These are phyloP conservation scores for Petrolisthes cinctipes DNA, from an alignment of 2,888 invertebrate genomes.

Conservation along the genomic window DNA sequence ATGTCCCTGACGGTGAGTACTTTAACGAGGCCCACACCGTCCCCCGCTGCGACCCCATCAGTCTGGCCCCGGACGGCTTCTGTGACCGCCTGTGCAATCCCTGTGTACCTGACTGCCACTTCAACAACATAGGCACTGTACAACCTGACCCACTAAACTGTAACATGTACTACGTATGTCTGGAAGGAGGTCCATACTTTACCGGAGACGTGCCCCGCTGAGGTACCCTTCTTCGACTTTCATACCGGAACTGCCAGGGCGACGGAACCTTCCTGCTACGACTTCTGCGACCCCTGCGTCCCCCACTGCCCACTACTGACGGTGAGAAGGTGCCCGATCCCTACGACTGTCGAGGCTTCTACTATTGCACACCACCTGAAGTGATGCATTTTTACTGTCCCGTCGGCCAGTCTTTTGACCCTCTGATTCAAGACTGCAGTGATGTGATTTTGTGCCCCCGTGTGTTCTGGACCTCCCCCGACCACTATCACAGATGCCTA, in stretches of 20 bases:
- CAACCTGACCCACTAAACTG: constrained; percentile 29
- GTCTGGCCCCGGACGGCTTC: not conserved
- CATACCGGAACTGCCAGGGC: not conserved
- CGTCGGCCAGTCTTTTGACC: not conserved
- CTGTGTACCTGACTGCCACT: not conserved
- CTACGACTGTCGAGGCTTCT: constrained; percentile 32
- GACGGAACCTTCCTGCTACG: constrained; percentile 31
- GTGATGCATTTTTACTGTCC: not conserved
- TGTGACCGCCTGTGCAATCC: constrained; percentile 28
- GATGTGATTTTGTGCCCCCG: too few relatives aligned
- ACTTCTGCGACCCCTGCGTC: constrained; percentile 19
- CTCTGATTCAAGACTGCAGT: not conserved
- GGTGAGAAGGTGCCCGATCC: constrained; percentile 11
- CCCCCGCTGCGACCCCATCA: not conserved
- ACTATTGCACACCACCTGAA: constrained; percentile 33
- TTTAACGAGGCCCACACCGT: constrained; percentile 12
- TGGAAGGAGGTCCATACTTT: constrained; percentile 7
- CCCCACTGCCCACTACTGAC: constrained; percentile 17
- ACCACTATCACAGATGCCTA: too few relatives aligned
- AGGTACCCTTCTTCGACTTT: constrained; percentile 32
- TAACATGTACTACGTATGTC: constrained; percentile 29
- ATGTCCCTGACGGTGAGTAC: constrained; percentile 1
- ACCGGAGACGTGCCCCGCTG: not conserved
- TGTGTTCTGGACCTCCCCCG: too few relatives aligned
- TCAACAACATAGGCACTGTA: constrained; percentile 9